These are phyloP conservation scores for Elephantulus edwardii DNA, from an alignment of 2,113 vertebrate genomes.

Conservation along the genomic window DNA sequence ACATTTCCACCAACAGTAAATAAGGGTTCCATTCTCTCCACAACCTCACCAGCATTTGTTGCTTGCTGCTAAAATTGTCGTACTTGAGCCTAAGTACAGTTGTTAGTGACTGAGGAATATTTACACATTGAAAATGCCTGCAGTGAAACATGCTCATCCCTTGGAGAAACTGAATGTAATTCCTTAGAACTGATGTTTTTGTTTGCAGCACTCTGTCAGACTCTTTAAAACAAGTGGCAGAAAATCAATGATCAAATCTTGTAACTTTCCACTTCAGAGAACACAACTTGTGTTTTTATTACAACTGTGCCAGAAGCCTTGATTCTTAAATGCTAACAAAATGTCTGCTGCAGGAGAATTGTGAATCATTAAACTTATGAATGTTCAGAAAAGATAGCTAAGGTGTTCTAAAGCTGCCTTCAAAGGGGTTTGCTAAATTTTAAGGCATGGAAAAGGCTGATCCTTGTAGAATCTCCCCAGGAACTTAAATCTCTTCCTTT, in stretches of 20 bases:
- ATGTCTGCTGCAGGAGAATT: conserved; percentile 33
- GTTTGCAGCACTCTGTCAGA: conserved; percentile 21
- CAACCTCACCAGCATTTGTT: no score
- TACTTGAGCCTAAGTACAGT: not conserved
- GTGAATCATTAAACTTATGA: conserved; percentile 56
- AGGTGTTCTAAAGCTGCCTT: conserved; percentile 4
- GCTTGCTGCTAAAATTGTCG: no score
- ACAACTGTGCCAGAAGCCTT: not conserved
- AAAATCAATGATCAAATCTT: conserved; percentile 31
- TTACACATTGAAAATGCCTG: conserved; percentile 35
- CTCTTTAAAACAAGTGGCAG: conserved; percentile 51
- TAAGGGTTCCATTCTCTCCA: no score
- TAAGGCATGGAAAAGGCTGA: conserved; percentile 42
- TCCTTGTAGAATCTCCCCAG: conserved; percentile 6
- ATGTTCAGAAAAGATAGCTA: conserved; percentile 4
- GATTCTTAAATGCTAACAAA: conserved; percentile 36
- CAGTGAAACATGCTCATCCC: not conserved
- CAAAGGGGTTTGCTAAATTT: conserved; percentile 37
- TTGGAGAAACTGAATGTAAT: not conserved
- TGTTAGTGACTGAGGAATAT: not conserved
- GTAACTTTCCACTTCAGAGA: conserved; percentile 25
- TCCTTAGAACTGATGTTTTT: conserved; percentile 54
- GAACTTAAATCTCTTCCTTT: conserved; percentile 49
- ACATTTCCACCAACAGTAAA: no score
- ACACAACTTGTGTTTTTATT: conserved; percentile 25